Percentiles rank a stretch among this genome's conserved stretches.
phyloP scores from a whole-genome alignment of 1,140 invertebrate species.

The Andrena cerasifolii region DNA sequence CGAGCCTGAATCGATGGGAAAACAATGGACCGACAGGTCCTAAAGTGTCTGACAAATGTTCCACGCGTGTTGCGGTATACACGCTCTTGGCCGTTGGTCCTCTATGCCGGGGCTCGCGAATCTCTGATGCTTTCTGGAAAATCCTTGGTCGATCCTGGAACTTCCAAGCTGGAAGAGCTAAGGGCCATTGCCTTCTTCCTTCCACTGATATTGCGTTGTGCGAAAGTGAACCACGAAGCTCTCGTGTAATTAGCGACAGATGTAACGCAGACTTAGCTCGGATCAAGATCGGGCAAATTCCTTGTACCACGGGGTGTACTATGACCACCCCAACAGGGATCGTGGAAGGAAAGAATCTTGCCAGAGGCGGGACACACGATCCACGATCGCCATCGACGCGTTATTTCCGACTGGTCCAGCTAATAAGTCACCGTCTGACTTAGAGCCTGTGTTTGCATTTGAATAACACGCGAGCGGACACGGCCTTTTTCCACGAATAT shows the following conservation, averaged over 20 bases:
- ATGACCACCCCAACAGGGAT: neutral
- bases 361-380: neutral
- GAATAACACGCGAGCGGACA: constrained; percentile 79
- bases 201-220: too few relatives aligned
- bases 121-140: neutral
- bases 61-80: constrained; percentile 62
- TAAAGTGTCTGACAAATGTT: constrained; percentile 75
- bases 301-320: too few relatives aligned
- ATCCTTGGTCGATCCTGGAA: neutral
- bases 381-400: neutral
- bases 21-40: constrained; percentile 66
- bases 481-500: constrained; percentile 71
- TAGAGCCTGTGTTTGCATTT: constrained; percentile 74
- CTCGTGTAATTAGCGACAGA: too few relatives aligned
- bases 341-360: neutral
- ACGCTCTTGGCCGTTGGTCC: neutral
- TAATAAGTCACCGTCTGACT: constrained; percentile 69
- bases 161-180: too few relatives aligned
- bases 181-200: too few relatives aligned
- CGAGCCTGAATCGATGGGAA: constrained; percentile 70
- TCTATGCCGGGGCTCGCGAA: neutral
- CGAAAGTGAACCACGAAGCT: too few relatives aligned
- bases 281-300: too few relatives aligned
- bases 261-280: too few relatives aligned
- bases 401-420: constrained; percentile 41